phyloP scores from a whole-genome alignment of 2,113 vertebrate species.

The Bagarius yarrelli region DNA sequence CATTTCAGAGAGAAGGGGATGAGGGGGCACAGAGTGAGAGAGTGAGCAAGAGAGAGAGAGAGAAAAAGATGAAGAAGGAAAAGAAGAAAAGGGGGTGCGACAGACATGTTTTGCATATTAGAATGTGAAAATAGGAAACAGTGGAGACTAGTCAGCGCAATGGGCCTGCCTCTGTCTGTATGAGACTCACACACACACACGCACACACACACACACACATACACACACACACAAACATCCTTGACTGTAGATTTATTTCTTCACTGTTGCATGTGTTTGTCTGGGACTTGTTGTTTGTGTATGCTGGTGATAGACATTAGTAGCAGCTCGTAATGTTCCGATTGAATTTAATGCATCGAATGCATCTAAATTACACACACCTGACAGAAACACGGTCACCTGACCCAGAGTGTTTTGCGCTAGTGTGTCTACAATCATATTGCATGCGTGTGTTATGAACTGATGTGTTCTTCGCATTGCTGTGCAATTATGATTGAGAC shows the following conservation, averaged over 20 bases:
- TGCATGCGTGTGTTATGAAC: conserved; percentile 1
- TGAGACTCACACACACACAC: conserved; percentile 21
- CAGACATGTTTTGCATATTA: conserved; percentile 85
- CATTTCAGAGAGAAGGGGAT: conserved; percentile 84
- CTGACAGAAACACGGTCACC: conserved; percentile 40
- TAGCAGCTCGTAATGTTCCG: background rate
- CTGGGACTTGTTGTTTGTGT: conserved; percentile 9
- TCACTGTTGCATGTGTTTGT: conserved; percentile 10
- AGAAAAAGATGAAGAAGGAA: conserved; percentile 47
- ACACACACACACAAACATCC: conserved; percentile 24
- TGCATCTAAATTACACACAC: conserved; percentile 50
- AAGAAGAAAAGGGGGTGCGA: conserved; percentile 16
- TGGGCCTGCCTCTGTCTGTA: conserved; percentile 46
- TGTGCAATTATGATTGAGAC: conserved; percentile 10
- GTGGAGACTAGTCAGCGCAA: conserved; percentile 54
- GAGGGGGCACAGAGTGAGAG: conserved; percentile 70
- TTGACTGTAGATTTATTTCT: background rate
- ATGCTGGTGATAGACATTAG: background rate
- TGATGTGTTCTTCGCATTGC: background rate
- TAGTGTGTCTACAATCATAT: conserved; percentile 32
- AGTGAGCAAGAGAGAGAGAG: conserved; percentile 57
- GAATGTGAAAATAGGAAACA: conserved; percentile 71
- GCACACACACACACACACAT: conserved; percentile 15
- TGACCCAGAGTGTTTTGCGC: conserved; percentile 39
- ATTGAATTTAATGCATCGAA: conserved; percentile 18